A percentile compares a stretch with the other conserved stretches of the same genome.
Evolutionary conservation across 1,140 invertebrate species (phyloP).

Genomic region (Coenobita brevimanus): DNA sequence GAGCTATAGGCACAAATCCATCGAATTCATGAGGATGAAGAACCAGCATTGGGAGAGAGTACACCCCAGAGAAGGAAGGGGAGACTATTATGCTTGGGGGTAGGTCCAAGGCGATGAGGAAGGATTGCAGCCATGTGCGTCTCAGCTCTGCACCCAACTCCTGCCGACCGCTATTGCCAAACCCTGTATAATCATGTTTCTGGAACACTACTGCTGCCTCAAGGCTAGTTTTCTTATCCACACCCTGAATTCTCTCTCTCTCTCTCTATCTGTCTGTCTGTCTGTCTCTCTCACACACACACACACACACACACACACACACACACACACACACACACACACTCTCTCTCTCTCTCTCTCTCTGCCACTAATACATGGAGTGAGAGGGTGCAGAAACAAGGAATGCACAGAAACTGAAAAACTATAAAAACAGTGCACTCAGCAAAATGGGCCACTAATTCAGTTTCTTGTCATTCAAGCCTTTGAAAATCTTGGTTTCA

Average conservation of each 20-base stretch:
- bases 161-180: constrained; percentile 50
- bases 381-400: too few species aligned
- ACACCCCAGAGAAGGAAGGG: constrained; percentile 62
- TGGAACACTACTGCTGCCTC: not conserved
- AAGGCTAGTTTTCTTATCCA: not conserved
- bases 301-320: too few species aligned
- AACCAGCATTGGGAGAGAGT: constrained; percentile 51
- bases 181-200: constrained; percentile 6
- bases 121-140: constrained; percentile 52
- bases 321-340: too few species aligned
- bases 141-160: constrained; percentile 46
- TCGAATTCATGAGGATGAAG: constrained; percentile 52
- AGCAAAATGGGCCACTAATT: too few species aligned
- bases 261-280: too few species aligned
- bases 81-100: constrained; percentile 52
- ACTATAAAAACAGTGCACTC: too few species aligned
- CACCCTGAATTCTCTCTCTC: too few species aligned
- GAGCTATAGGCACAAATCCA: constrained; percentile 59
- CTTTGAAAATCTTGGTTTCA: too few species aligned
- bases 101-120: constrained; percentile 51
- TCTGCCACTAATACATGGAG: too few species aligned
- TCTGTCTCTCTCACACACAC: not conserved
- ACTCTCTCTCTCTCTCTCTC: too few species aligned
- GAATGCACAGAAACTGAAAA: too few species aligned
- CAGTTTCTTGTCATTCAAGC: too few species aligned